Conservation (phyloP, 2,888 invertebrate species). For the Polydrusus cervinus region DNA sequence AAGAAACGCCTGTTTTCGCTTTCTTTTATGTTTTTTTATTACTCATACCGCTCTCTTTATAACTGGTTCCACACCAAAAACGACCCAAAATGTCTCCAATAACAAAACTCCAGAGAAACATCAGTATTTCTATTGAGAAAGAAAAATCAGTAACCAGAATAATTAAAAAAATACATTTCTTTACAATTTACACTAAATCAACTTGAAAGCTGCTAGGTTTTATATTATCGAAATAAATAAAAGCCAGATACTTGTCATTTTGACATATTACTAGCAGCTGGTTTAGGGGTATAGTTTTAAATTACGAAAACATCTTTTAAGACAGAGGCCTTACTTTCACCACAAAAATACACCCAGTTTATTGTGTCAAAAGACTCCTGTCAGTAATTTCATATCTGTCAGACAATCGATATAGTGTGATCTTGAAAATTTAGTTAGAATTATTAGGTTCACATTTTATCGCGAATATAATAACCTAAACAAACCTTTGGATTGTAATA, state of each 20-base stretch:
- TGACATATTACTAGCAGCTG: conserved; percentile 27
- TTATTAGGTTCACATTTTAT: not conserved
- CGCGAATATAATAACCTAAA: not conserved
- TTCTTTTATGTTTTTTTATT: too few relatives aligned
- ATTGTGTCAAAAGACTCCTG: not conserved
- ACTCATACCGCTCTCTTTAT: too few relatives aligned
- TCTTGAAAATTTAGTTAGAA: not conserved
- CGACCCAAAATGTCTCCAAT: too few relatives aligned
- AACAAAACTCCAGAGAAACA: too few relatives aligned
- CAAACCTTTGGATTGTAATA: too few relatives aligned
- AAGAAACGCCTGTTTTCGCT: too few relatives aligned
- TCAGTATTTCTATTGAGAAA: not conserved
- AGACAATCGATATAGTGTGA: not conserved
- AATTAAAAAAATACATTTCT: too few relatives aligned
- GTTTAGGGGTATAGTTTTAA: conserved; percentile 20
- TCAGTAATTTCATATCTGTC: not conserved
- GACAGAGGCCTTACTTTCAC: conserved; percentile 28
- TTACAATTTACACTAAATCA: not conserved
- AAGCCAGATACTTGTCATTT: conserved; percentile 43
- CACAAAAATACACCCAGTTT: conserved; percentile 41
- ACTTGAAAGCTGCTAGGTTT: conserved; percentile 22
- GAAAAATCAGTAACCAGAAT: not conserved
- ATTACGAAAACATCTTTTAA: conserved; percentile 33
- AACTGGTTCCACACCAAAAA: too few relatives aligned
- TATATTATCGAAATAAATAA: conserved; percentile 18